Conservation (phyloP, 2,113 vertebrate species). For the Gobiocypris rarus region DNA sequence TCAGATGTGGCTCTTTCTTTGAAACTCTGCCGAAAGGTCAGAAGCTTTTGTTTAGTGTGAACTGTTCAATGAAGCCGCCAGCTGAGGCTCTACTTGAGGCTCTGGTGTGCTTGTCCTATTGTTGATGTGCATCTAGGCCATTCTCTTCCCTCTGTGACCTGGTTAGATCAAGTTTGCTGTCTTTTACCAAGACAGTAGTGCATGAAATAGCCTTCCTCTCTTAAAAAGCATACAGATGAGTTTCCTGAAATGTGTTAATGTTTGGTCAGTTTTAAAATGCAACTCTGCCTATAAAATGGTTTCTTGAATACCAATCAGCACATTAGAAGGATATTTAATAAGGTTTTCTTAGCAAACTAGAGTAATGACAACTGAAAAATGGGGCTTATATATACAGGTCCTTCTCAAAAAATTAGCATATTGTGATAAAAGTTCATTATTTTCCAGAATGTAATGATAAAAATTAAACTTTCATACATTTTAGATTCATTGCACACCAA, state of each 20-base stretch:
- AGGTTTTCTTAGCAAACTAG: not conserved
- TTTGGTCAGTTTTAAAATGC: not conserved
- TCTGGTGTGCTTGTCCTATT: slow-evolving; percentile 3
- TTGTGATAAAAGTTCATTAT: too few relatives aligned
- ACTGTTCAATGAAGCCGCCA: slow-evolving; percentile 13
- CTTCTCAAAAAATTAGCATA: too few relatives aligned
- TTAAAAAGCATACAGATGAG: not conserved
- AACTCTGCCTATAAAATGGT: not conserved
- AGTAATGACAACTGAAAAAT: not conserved
- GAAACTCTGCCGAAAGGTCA: slow-evolving; percentile 15
- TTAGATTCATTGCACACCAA: too few relatives aligned
- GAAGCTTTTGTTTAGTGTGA: slow-evolving; percentile 2
- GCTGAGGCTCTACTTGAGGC: slow-evolving; percentile 7
- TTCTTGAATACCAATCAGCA: not conserved
- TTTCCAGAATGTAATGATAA: too few relatives aligned
- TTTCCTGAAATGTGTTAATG: not conserved
- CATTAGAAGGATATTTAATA: not conserved
- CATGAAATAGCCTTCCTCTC: slow-evolving; percentile 4
- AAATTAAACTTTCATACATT: too few relatives aligned
- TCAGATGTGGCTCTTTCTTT: slow-evolving; percentile 17
- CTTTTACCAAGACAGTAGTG: not conserved
- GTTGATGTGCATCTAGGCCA: not conserved
- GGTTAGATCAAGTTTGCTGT: too few relatives aligned
- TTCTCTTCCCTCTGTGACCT: not conserved
- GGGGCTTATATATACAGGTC: too few relatives aligned